Conservation (phyloP, 1,140 invertebrate genomes). For the Pogonomyrmex barbatus region DNA sequence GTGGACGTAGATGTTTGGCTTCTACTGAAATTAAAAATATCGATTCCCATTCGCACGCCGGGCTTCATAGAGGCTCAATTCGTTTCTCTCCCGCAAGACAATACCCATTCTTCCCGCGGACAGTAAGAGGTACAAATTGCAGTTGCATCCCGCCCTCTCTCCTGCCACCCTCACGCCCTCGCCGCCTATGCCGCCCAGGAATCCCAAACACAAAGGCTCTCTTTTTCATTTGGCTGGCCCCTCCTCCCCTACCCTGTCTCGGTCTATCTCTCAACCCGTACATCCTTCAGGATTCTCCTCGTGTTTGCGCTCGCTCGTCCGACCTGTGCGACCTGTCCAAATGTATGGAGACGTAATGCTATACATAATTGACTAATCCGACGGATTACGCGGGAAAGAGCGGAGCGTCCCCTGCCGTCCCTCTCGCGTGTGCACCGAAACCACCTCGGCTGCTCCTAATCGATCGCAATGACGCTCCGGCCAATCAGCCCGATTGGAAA, state of each 20-base stretch:
- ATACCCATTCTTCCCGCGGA: slow-evolving; percentile 85
- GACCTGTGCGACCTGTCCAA: slow-evolving; percentile 63
- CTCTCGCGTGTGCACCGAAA: slow-evolving; percentile 25
- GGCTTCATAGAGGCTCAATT: slow-evolving; percentile 85
- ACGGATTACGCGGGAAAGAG: slow-evolving; percentile 72
- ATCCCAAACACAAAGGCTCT: slow-evolving; percentile 84
- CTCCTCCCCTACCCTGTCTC: not conserved
- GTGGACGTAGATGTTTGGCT: slow-evolving; percentile 83
- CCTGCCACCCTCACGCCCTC: slow-evolving; percentile 45
- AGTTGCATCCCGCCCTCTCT: slow-evolving; percentile 81
- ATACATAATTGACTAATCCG: slow-evolving; percentile 77
- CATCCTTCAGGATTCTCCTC: slow-evolving; percentile 15
- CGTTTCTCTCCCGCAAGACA: slow-evolving; percentile 86
- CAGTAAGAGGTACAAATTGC: slow-evolving; percentile 87
- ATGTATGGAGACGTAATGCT: slow-evolving; percentile 72
- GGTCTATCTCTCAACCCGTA: slow-evolving; percentile 43
- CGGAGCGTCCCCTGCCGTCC: not conserved
- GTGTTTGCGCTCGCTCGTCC: slow-evolving; percentile 50
- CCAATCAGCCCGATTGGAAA: slow-evolving; percentile 73
- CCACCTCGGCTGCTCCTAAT: slow-evolving; percentile 69
- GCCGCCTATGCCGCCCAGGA: slow-evolving; percentile 73
- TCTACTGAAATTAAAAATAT: slow-evolving; percentile 87
- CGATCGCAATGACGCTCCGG: slow-evolving; percentile 74
- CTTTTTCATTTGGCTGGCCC: slow-evolving; percentile 82
- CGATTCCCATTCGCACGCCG: slow-evolving; percentile 85